A percentile compares a stretch with the other conserved stretches of the same genome.
Conservation (phyloP, 2,113 vertebrate genomes). For the Entelurus aequoreus region DNA sequence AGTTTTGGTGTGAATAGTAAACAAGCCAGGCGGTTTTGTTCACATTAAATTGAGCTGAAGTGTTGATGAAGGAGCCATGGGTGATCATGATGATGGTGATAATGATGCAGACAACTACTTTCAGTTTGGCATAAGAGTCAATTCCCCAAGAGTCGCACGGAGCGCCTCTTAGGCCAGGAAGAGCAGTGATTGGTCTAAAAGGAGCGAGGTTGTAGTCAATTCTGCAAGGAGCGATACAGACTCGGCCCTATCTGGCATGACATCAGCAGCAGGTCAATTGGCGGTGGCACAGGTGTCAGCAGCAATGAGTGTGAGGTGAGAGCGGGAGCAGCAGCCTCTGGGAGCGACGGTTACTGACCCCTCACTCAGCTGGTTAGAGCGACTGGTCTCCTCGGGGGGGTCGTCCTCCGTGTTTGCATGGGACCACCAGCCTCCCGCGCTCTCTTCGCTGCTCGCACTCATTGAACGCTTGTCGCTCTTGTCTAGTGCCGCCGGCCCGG, state of each 20-base stretch:
- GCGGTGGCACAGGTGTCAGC: constrained; percentile 44
- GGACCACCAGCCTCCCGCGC: constrained; percentile 93
- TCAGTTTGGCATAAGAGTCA: constrained; percentile 17
- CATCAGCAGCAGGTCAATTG: constrained; percentile 38
- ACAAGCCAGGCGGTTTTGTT: constrained; percentile 17
- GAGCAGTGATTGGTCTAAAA: constrained; percentile 8
- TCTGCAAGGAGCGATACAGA: constrained; percentile 20
- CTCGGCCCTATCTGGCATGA: constrained; percentile 23
- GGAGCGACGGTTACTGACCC: constrained; percentile 73
- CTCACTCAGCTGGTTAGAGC: constrained; percentile 93
- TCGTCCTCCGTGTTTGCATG: constrained; percentile 89
- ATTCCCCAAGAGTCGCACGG: constrained; percentile 11
- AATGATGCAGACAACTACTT: constrained; percentile 13
- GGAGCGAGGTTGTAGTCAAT: constrained; percentile 30
- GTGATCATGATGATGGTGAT: background rate
- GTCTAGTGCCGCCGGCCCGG: constrained; percentile 66
- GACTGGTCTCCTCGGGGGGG: constrained; percentile 89
- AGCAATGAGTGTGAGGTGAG: constrained; percentile 56
- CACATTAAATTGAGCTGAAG: no score
- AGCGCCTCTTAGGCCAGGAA: background rate
- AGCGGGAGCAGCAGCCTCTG: constrained; percentile 46
- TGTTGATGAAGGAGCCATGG: constrained; percentile 46
- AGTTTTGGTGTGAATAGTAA: constrained; percentile 25
- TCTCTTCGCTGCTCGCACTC: constrained; percentile 90
- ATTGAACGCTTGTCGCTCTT: constrained; percentile 75